Conservation (phyloP, 2,113 vertebrate genomes). For the Ceyx margarethae region DNA sequence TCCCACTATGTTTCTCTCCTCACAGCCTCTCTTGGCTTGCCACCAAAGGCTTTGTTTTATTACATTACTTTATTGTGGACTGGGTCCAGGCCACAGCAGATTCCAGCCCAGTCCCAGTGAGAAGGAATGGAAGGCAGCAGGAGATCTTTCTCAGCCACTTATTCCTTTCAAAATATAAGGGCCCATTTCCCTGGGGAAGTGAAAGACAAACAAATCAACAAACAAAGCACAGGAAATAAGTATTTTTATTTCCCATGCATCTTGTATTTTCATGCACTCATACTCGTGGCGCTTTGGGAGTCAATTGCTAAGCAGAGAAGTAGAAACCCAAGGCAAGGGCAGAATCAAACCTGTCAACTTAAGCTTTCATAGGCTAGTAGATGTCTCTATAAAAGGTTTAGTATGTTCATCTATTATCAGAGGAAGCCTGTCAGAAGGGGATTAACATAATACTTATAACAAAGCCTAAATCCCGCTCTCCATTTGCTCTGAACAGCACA, state of each 20-base stretch:
- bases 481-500: not conserved
- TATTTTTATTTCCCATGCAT: not conserved
- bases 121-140: not conserved
- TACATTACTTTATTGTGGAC: not conserved
- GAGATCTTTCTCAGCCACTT: not conserved
- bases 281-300: not conserved
- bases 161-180: not conserved
- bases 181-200: not conserved
- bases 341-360: not conserved
- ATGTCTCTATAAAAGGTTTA: not conserved
- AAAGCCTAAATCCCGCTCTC: not conserved
- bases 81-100: not conserved
- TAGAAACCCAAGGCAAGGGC: not conserved
- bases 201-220: not conserved
- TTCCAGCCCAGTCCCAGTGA: not conserved
- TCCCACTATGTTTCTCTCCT: not conserved
- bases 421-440: not conserved
- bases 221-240: not conserved
- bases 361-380: not conserved
- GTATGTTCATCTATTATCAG: not conserved
- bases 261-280: not conserved
- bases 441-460: not conserved
- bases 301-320: not conserved
- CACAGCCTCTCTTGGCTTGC: not conserved
- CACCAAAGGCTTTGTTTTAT: fast-evolving